These are phyloP conservation scores for Drosophila siamana DNA, from an alignment of 2,888 invertebrate species.

Conservation along the genomic window DNA sequence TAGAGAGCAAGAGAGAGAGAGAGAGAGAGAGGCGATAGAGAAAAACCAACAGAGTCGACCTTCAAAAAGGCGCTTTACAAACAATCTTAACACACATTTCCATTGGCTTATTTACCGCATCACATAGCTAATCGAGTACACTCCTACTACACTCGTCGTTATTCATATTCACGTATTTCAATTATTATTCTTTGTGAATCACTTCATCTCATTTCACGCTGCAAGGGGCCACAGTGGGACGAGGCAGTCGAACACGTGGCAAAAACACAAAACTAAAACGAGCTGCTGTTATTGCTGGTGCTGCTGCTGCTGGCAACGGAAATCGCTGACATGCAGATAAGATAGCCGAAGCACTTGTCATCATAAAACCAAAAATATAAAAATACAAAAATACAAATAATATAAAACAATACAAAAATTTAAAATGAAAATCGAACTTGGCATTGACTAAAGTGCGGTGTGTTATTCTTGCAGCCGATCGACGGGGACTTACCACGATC, in stretches of 20 bases:
- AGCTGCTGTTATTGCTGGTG: background rate
- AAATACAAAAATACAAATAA: conserved; percentile 1
- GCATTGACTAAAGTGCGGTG: conserved; percentile 2
- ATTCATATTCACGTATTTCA: conserved; percentile 7
- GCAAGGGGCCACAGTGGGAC: conserved; percentile 9
- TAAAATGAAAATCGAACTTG: background rate
- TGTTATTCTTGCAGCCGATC: conserved; percentile 1
- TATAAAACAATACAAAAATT: background rate
- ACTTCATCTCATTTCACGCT: conserved; percentile 13
- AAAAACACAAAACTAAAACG: background rate
- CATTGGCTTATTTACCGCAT: background rate
- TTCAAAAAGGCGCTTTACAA: conserved; percentile 41
- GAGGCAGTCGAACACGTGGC: conserved; percentile 16
- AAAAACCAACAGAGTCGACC: conserved; percentile 21
- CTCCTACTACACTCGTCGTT: background rate
- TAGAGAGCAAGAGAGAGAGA: too few species aligned
- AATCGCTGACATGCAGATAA: conserved; percentile 47
- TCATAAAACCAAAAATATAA: conserved; percentile 23
- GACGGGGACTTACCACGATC: background rate
- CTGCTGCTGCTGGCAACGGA: too few species aligned
- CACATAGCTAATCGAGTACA: background rate
- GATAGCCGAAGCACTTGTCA: conserved; percentile 42
- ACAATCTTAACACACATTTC: conserved; percentile 53
- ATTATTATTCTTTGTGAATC: conserved; percentile 26
- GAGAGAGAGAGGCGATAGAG: too few species aligned